Evolutionary conservation across 1,140 invertebrate species (phyloP).

Genomic region (Drosophila albomicans): DNA sequence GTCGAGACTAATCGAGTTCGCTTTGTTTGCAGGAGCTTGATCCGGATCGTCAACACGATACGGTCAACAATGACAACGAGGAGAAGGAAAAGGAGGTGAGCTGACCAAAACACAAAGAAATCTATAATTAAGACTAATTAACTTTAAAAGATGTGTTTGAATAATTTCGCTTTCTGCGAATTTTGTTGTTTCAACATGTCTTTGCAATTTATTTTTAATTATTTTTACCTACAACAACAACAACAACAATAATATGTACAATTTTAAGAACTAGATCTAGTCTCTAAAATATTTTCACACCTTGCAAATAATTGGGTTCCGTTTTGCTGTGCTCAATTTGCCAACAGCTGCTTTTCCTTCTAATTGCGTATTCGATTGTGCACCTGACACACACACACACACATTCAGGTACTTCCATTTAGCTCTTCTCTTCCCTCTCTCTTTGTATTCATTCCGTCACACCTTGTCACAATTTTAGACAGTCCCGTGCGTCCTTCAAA

Average conservation of each 20-base stretch:
- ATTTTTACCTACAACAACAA: constrained; percentile 53
- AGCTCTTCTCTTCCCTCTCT: background rate
- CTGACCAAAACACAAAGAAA: background rate
- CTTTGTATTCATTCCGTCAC: constrained; percentile 48
- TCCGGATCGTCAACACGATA: constrained; percentile 86
- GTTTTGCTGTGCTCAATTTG: constrained; percentile 14
- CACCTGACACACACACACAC: constrained; percentile 23
- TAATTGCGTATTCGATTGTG: constrained; percentile 48
- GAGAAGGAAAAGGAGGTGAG: constrained; percentile 85
- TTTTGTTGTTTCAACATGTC: constrained; percentile 26
- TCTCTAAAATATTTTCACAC: constrained; percentile 60
- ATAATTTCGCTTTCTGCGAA: constrained; percentile 17
- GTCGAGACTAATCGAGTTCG: constrained; percentile 38
- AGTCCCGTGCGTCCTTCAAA: constrained; percentile 69
- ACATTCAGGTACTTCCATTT: background rate
- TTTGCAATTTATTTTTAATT: constrained; percentile 39
- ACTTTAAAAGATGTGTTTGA: constrained; percentile 5
- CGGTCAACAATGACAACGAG: constrained; percentile 85
- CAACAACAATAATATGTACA: constrained; percentile 18
- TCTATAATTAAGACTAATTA: background rate
- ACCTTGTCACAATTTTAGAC: constrained; percentile 72
- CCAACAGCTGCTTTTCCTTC: constrained; percentile 32
- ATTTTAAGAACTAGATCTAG: constrained; percentile 19
- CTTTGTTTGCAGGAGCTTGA: constrained; percentile 85
- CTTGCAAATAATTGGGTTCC: constrained; percentile 48